These are phyloP conservation scores for Spea multiplicata DNA, from an alignment of 2,113 vertebrate genomes.

Conservation along the genomic window DNA sequence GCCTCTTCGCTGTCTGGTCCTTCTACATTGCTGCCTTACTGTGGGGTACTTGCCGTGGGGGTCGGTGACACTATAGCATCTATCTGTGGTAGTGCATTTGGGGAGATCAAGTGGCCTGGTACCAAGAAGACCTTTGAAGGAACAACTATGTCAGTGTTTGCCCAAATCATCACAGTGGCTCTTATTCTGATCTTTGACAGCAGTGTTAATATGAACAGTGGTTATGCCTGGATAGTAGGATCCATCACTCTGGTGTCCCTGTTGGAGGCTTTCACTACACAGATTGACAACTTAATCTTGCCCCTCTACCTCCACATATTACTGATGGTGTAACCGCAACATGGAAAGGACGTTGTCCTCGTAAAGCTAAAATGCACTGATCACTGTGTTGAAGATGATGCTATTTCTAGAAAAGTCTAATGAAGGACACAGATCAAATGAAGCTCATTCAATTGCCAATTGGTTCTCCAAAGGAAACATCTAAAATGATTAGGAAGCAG, in stretches of 20 bases:
- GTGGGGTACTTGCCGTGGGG: constrained; percentile 89
- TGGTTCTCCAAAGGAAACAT: neutral
- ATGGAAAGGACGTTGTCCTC: neutral
- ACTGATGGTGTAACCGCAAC: constrained; percentile 74
- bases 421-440: neutral
- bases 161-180: constrained; percentile 91
- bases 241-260: constrained; percentile 87
- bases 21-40: constrained; percentile 84
- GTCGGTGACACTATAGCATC: constrained; percentile 91
- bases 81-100: constrained; percentile 85
- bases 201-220: constrained; percentile 83
- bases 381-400: neutral
- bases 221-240: constrained; percentile 87
- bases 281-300: constrained; percentile 94
- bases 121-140: constrained; percentile 97
- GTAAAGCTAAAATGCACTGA: neutral
- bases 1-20: constrained; percentile 76
- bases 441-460: neutral
- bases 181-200: constrained; percentile 91
- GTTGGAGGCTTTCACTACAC: constrained; percentile 90
- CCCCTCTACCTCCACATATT: constrained; percentile 94
- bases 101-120: constrained; percentile 93
- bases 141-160: constrained; percentile 89
- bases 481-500: neutral
- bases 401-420: neutral